phyloP scores from a whole-genome alignment of 2,113 vertebrate genomes.

The Aptenodytes patagonicus region DNA sequence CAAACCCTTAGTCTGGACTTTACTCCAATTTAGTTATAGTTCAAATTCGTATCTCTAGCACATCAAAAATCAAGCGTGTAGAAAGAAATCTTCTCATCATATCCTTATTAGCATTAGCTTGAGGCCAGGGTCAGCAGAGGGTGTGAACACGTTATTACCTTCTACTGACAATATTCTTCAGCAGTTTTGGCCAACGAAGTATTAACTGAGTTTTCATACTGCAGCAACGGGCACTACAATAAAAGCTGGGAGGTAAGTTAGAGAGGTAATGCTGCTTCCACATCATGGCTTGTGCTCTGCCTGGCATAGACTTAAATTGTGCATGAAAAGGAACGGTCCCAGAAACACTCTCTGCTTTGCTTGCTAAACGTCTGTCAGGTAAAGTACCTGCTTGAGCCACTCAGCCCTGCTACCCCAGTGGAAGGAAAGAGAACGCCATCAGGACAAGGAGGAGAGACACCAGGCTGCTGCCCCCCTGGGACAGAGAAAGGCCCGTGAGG shows the following conservation, averaged over 20 bases:
- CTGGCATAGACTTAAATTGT: background rate
- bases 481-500: background rate
- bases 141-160: background rate
- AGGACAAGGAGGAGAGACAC: background rate
- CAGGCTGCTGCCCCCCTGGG: background rate
- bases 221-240: background rate
- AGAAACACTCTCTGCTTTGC: background rate
- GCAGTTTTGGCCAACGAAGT: background rate
- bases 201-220: background rate
- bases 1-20: background rate
- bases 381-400: background rate
- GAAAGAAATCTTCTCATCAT: background rate
- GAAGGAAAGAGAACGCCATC: fast-evolving
- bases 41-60: background rate
- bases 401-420: background rate
- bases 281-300: background rate
- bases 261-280: background rate
- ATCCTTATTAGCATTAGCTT: background rate
- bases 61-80: background rate
- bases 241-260: background rate
- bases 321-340: background rate
- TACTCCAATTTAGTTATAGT: background rate
- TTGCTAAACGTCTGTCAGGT: background rate
- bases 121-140: background rate
- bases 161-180: background rate